Base-by-base conservation (phyloP, 2,797 vertebrate genomes). In the Chelidonichthys spinosus region DNA sequence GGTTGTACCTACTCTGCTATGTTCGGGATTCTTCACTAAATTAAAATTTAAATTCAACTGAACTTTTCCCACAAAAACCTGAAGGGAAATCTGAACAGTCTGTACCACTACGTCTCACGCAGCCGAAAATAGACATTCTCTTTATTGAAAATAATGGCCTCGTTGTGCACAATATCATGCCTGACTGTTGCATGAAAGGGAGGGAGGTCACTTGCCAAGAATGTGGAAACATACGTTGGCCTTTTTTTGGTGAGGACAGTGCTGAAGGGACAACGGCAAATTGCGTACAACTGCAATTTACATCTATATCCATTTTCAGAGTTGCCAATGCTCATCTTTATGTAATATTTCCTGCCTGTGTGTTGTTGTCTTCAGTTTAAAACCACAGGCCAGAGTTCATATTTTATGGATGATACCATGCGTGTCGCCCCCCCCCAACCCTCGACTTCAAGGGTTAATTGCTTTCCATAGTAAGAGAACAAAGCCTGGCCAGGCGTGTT, bases 341-440 rank as follows among this genome's bases (percentile, higher is more conserved):
- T 4, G 6, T 54, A 2, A 14, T 59, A n/a, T 52, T 17, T 50
- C 33, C 15, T 32, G 35, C 13, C 36, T 47, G 42, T 9, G 39
- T 83, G 59, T 75, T 43, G 14, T 46, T 44, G 17, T 17, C 11
- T 61, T 52, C n/a, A n/a, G 60, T 65, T 76, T 13, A 58, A n/a
- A 49, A 15, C 56, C 69, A 33, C 15, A 10, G 39, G 40, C 47
- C 72, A 72, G 47, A 73, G 47, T 74, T 85, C 68, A 77, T 84
- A n/a, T 76, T 52, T 89, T 79, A 85, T 85, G 56, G 47, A 84
- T 84, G 72, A 80, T 55, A 8, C n/a, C 4, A 3, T 3, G 56
- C 25, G 17, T 54, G 40, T 46, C 14, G 0, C 67, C 40, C 25
- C 25, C 25, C 25, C 25, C 32, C 11, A 36, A 42, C 70, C 44